Conservation (phyloP, 2,113 vertebrate genomes). For the Halichoeres trimaculatus region DNA sequence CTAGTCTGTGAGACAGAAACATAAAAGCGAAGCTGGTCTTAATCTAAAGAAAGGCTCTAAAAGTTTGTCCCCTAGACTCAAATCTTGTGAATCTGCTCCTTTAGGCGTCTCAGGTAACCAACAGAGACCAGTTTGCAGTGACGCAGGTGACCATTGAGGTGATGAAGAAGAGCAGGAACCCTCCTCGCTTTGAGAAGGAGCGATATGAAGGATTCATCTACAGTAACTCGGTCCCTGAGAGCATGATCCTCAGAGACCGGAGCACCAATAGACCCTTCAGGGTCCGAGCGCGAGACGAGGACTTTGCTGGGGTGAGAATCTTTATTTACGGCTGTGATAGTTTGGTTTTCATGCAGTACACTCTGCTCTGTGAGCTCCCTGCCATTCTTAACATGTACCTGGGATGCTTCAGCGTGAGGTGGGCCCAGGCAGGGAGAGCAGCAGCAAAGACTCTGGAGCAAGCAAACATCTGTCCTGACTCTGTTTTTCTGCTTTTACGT, state of each 20-base stretch:
- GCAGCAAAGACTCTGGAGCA: not conserved
- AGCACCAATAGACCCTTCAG: conserved; percentile 80
- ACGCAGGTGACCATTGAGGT: conserved; percentile 85
- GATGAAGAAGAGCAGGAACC: conserved; percentile 82
- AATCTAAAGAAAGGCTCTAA: no score
- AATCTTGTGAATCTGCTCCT: not conserved
- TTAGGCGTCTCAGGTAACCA: conserved; percentile 87
- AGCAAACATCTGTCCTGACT: no score
- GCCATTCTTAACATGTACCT: no score
- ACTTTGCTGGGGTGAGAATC: conserved; percentile 79
- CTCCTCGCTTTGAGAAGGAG: conserved; percentile 82
- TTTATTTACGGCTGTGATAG: no score
- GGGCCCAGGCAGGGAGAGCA: no score
- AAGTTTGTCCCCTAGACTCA: no score
- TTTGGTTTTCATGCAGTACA: no score
- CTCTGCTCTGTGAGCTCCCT: no score
- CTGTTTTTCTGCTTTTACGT: not conserved
- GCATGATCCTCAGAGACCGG: conserved; percentile 84
- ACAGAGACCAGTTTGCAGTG: conserved; percentile 84
- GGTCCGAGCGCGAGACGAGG: conserved; percentile 80
- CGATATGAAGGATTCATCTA: conserved; percentile 79
- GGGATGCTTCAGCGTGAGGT: no score
- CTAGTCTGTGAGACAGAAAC: no score
- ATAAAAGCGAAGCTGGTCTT: no score
- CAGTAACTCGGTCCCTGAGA: conserved; percentile 77